Evolutionary conservation across 2,888 invertebrate genomes (phyloP).

Genomic region (Desoria tigrina): DNA sequence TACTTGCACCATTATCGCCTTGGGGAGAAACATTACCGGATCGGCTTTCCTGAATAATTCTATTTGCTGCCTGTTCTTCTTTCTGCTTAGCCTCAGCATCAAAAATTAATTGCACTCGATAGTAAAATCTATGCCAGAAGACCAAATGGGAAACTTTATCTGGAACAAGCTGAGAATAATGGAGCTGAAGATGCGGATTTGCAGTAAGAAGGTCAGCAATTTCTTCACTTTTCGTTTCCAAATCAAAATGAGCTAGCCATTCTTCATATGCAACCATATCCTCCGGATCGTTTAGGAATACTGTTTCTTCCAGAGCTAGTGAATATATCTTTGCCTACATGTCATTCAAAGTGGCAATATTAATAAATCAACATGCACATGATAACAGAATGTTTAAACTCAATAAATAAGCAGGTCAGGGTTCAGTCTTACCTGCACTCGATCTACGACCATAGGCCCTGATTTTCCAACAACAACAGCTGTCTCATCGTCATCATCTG

Average conservation of each 20-base stretch:
- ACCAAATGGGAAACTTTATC: conserved; percentile 50
- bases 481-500: conserved; percentile 52
- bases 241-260: conserved; percentile 49
- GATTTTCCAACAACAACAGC: conserved; percentile 31
- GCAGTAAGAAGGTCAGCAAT: conserved; percentile 43
- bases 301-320: conserved; percentile 44
- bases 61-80: conserved; percentile 13
- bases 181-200: conserved; percentile 50
- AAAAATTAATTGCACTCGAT: conserved; percentile 43
- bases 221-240: conserved; percentile 47
- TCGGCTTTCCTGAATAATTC: background rate
- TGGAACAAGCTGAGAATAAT: conserved; percentile 51
- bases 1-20: conserved; percentile 7
- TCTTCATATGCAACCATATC: conserved; percentile 48
- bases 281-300: conserved; percentile 50
- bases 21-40: conserved; percentile 19
- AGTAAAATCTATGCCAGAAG: conserved; percentile 53
- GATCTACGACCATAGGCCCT: conserved; percentile 36
- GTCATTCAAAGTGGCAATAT: conserved; percentile 2
- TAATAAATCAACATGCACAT: background rate
- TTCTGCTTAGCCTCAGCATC: conserved; percentile 27
- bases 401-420: background rate
- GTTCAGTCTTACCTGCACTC: conserved; percentile 40
- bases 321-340: conserved; percentile 49
- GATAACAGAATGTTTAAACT: background rate